Evolutionary conservation across 2,113 vertebrate species (phyloP), one percentile per base, ranked within the genome.

Genomic region (Nothocercus nigrocapillus): DNA sequence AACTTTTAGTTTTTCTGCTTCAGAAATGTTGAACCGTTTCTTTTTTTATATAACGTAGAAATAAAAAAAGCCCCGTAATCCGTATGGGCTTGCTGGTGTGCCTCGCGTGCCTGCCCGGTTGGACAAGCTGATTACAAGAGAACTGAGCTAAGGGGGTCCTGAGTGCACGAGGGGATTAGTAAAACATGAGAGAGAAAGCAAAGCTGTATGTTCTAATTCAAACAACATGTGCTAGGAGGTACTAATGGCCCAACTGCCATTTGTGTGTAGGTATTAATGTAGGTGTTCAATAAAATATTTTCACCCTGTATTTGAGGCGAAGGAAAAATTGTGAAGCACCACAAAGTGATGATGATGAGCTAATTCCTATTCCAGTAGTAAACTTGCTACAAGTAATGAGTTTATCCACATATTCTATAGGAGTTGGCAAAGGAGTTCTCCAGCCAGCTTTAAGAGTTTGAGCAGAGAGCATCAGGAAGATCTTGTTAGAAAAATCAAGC

Each of bases 81-180:
- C 25, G 22, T 68, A 7, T 0, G 38, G 47, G 28, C 0, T 0
- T 49, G 19, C 38, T 21, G 30, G 28, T 42, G 14, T n/a, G 61
- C 89, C 51, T 75, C 16, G 2, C 4, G 19, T 28, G 24, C 38
- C 47, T 89, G 36, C 44, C 44, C 27, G 5, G 51, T 53, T 40
- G 30, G 58, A 69, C 40, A 64, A 69, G 62, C 54, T 80, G 75
- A 45, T 58, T 16, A 20, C 30, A 56, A 32, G 56, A 44, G 47
- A 56, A 44, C 7, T 27, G 72, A 9, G 30, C 38, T 77, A 20
- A n/a, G 1, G 2, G 64, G 56, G 40, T 51, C 36, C 47, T 0
- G 2, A n/a, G 22, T 51, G 34, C 28, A 9, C 44, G 62, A 72
- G 25, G 38, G 62, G 30, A 25, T 38, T 40, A 59, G 44, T 22